These are phyloP conservation scores for Apotomis capreana DNA, from an alignment of 2,888 invertebrate species.

Conservation along the genomic window DNA sequence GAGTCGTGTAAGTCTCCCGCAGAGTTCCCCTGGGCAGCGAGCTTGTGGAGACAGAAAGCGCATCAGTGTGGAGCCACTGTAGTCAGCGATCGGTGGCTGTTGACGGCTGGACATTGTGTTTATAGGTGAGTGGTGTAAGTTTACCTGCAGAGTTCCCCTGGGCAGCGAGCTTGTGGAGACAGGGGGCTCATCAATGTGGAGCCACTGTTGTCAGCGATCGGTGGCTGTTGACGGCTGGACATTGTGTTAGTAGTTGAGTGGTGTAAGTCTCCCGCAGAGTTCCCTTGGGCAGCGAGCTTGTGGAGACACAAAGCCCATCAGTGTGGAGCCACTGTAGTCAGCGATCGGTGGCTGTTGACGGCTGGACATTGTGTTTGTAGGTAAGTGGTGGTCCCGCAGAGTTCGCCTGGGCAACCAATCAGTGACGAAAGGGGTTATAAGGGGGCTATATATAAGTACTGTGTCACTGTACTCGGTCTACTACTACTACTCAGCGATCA, in stretches of 20 bases:
- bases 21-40: conserved; percentile 90
- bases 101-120: conserved; percentile 93
- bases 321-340: conserved; percentile 90
- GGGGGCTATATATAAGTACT: too few species aligned
- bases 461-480: background rate
- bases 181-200: conserved; percentile 93
- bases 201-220: conserved; percentile 88
- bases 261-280: conserved; percentile 54
- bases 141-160: conserved; percentile 84
- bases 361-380: conserved; percentile 86
- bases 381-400: conserved; percentile 80
- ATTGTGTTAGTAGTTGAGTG: conserved; percentile 68
- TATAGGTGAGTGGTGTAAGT: conserved; percentile 89
- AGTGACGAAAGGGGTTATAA: background rate
- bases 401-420: background rate
- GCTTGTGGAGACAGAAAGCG: conserved; percentile 89
- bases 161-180: conserved; percentile 90
- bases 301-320: conserved; percentile 91
- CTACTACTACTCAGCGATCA: background rate
- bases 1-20: too few species aligned
- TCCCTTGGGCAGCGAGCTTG: conserved; percentile 90
- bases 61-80: conserved; percentile 93
- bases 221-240: conserved; percentile 91
- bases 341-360: conserved; percentile 88
- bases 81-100: conserved; percentile 87